These are phyloP conservation scores for Leucosticte australis DNA, from an alignment of 2,113 vertebrate genomes.

Conservation along the genomic window DNA sequence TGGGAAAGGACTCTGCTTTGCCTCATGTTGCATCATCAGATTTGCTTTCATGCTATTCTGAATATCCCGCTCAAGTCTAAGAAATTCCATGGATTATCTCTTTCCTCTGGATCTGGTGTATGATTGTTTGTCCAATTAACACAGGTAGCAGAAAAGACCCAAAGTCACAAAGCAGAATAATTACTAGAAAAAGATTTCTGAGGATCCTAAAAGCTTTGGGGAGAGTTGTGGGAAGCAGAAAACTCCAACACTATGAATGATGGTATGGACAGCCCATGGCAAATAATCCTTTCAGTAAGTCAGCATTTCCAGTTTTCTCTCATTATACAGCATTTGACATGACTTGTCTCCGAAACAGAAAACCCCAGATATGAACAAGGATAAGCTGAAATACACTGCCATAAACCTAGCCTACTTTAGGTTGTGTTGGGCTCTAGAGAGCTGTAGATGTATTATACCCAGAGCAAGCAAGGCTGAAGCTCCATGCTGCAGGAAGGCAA, in stretches of 20 bases:
- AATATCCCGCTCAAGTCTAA: not conserved
- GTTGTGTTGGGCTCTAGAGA: not conserved
- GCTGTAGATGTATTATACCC: not conserved
- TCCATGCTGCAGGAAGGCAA: fast-evolving
- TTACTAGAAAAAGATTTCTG: not conserved
- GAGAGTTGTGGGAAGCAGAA: constrained; percentile 1
- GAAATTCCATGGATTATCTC: not conserved
- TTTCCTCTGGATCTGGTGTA: not conserved
- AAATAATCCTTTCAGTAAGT: constrained; percentile 14
- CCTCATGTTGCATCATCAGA: not conserved
- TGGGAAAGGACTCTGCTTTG: not conserved
- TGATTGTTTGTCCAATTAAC: not conserved
- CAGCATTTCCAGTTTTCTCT: not conserved
- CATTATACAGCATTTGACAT: not conserved
- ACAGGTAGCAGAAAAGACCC: not conserved
- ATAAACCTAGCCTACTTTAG: not conserved
- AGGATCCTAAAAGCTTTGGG: not conserved
- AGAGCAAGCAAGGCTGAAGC: not conserved
- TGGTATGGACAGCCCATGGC: not conserved
- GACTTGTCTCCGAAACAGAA: not conserved
- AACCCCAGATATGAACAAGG: not conserved
- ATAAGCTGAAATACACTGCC: not conserved
- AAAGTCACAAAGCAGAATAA: constrained; percentile 1
- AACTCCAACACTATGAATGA: not conserved
- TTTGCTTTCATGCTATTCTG: constrained; percentile 5